Evolutionary conservation across 2,888 invertebrate species (phyloP).

Genomic region (Gymnocheta viridis): DNA sequence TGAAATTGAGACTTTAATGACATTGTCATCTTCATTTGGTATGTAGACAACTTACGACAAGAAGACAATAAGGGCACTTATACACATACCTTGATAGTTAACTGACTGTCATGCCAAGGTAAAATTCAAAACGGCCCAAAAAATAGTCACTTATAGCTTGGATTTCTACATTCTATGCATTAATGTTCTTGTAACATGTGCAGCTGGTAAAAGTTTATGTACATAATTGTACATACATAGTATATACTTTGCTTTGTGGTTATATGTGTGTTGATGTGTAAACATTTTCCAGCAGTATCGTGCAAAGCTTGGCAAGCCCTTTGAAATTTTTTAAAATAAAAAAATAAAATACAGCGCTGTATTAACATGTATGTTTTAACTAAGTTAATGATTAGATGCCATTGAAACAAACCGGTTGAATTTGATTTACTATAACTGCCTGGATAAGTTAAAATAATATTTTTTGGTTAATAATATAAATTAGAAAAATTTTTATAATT

Average conservation of each 20-base stretch:
- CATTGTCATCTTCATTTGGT: slow-evolving; percentile 61
- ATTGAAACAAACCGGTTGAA: slow-evolving; percentile 1
- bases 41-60: slow-evolving; percentile 27
- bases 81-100: neutral
- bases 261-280: neutral
- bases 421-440: slow-evolving; percentile 3
- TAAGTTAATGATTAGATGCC: slow-evolving; percentile 8
- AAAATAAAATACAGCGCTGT: neutral
- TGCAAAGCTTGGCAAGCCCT: slow-evolving; percentile 25
- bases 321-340: slow-evolving; percentile 13
- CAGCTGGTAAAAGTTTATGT: neutral
- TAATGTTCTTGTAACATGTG: slow-evolving; percentile 1
- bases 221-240: neutral
- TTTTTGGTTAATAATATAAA: neutral
- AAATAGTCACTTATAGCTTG: slow-evolving; percentile 30
- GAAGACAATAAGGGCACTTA: neutral
- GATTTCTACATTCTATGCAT: neutral
- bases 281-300: slow-evolving; percentile 4
- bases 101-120: slow-evolving; percentile 21
- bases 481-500: too few species aligned
- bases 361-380: slow-evolving; percentile 23
- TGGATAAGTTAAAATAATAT: neutral
- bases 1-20: slow-evolving; percentile 68
- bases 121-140: slow-evolving; percentile 18
- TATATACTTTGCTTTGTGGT: neutral